phyloP scores from a whole-genome alignment of 2,113 vertebrate genomes.

The Gallinago undulata region DNA sequence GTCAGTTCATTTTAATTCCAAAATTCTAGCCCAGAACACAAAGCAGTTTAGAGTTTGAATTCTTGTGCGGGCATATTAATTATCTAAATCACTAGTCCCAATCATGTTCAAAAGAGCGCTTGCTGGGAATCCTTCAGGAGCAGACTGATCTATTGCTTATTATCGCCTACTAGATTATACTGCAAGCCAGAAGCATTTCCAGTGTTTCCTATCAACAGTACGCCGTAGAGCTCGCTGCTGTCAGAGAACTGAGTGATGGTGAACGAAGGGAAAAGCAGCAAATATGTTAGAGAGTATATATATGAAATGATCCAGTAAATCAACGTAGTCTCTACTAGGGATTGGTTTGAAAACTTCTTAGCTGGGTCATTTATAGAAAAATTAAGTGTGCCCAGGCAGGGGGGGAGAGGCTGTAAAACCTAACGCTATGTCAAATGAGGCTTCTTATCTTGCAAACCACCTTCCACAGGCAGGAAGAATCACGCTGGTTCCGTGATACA shows the following conservation, averaged over 20 bases:
- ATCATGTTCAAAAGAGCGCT: background rate
- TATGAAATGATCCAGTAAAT: background rate
- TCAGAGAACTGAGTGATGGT: background rate
- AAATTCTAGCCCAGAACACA: background rate
- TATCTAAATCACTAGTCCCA: conserved; percentile 11
- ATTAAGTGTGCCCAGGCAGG: background rate
- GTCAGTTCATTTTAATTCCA: background rate
- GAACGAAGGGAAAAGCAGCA: background rate
- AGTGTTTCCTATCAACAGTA: background rate
- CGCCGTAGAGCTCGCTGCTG: background rate
- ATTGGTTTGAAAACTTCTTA: background rate
- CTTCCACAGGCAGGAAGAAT: background rate
- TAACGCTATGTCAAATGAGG: background rate
- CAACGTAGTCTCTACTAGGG: background rate
- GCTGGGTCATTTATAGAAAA: background rate
- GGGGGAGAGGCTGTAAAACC: background rate
- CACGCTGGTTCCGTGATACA: background rate
- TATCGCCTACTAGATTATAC: background rate
- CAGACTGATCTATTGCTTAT: background rate
- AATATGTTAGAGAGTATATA: background rate
- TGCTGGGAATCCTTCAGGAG: background rate
- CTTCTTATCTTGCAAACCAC: background rate
- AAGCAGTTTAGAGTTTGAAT: background rate
- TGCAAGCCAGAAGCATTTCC: background rate
- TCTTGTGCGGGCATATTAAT: conserved; percentile 29